A percentile compares a stretch with the other conserved stretches of the same genome.
phyloP scores from a whole-genome alignment of 2,888 invertebrate species.

The Drosophila atripex region DNA sequence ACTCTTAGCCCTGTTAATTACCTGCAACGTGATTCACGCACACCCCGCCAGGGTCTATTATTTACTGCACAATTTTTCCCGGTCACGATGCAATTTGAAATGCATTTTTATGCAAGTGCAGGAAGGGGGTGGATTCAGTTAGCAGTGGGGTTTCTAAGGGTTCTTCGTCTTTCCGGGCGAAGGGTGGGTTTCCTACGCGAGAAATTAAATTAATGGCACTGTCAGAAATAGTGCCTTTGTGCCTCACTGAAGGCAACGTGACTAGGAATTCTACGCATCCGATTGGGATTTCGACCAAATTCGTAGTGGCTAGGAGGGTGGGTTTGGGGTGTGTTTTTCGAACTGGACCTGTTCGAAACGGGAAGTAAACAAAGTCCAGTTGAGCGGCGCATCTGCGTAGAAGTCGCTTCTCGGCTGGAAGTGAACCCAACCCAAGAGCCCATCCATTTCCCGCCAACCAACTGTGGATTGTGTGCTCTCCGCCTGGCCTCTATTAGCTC shows the following conservation, averaged over 20 bases:
- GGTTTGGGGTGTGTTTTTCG: conserved; percentile 49
- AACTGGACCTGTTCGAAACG: conserved; percentile 54
- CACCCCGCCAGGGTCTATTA: conserved; percentile 25
- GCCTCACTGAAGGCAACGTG: conserved; percentile 68
- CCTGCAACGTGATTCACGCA: conserved; percentile 63
- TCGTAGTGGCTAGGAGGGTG: conserved; percentile 24
- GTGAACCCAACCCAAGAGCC: conserved; percentile 9
- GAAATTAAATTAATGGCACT: conserved; percentile 49
- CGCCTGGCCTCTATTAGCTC: conserved; percentile 55
- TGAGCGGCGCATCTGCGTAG: conserved; percentile 53
- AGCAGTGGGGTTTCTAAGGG: conserved; percentile 18
- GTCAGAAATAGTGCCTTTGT: conserved; percentile 20
- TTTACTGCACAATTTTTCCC: conserved; percentile 64
- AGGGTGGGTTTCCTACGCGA: conserved; percentile 49
- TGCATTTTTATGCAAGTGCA: conserved; percentile 70
- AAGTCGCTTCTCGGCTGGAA: conserved; percentile 41
- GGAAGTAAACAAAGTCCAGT: conserved; percentile 74
- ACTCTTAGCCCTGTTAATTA: conserved; percentile 20
- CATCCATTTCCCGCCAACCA: conserved; percentile 57
- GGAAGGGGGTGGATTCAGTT: conserved; percentile 52
- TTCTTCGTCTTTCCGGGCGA: not conserved
- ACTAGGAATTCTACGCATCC: conserved; percentile 56
- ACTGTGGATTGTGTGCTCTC: conserved; percentile 64
- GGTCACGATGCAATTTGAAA: conserved; percentile 75
- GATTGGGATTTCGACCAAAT: conserved; percentile 49